Base-by-base conservation (phyloP, 1,140 invertebrate genomes). In the Antheraea pernyi region DNA sequence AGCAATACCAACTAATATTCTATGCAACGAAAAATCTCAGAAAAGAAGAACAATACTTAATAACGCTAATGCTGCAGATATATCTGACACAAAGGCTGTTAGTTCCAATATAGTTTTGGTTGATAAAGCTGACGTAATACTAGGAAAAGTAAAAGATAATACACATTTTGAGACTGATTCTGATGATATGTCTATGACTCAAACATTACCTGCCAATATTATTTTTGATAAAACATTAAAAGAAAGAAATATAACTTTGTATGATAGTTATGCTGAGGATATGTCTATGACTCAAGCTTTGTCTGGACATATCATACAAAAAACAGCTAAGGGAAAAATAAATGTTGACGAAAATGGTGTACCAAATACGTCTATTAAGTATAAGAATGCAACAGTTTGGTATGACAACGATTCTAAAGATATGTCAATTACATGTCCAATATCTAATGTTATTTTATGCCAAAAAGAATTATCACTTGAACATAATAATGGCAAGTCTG, bases 71-170 rank as follows among this genome's bases (percentile, higher is more conserved):
- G n/a, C n/a, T n/a, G n/a, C n/a, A n/a, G 67, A 81, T 39, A 67
- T 82, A 7, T 80, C 80, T 53, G 64, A 78, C 11, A 81, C 77
- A 9, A 61, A 73, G 71, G 68, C 68, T 53, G 61, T 81, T 19
- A 68, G 46, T 53, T 53, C 46, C 13, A 53, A 53, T 53, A 16
- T 53, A 53, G 16, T 53, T 6, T 53, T 74, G 60, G 18, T 48
- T 18, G 7, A 65, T 48, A 19, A 42, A 42, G 19, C 19, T 10
- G 19, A 61, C 10, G 7, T 53, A 16, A 53, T 53, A 1, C 0
- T 53, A 16, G 19, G 8, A 7, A 46, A 36, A 73, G 30, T 71
- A 76, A 70, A 42, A 62, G 72, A 68, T 16, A 70, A 59, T 58
- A 71, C 68, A n/a, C 13, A 68, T 42, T 73, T 19, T 72, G 67